phyloP scores from a whole-genome alignment of 2,113 vertebrate species.

The Callithrix jacchus region DNA sequence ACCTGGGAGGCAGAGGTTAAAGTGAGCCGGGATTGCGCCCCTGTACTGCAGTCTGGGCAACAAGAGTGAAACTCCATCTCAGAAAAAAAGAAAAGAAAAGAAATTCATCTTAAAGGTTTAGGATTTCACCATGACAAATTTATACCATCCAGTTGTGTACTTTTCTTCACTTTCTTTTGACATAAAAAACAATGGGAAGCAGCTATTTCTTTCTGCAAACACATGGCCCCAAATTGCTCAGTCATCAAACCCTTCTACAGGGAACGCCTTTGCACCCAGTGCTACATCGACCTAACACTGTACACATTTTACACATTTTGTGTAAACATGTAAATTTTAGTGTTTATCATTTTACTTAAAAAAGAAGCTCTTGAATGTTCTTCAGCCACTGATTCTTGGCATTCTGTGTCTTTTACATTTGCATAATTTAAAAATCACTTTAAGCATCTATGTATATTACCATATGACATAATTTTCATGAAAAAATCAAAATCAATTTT shows the following conservation, averaged over 20 bases:
- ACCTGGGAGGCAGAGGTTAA: no score
- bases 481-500: not conserved
- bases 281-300: not conserved
- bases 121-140: not conserved
- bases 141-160: not conserved
- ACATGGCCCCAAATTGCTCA: fast-evolving
- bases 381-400: not conserved
- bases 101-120: not conserved
- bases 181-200: not conserved
- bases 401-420: not conserved
- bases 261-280: fast-evolving
- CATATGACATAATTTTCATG: not conserved
- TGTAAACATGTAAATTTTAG: not conserved
- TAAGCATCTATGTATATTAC: not conserved
- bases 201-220: not conserved
- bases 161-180: not conserved
- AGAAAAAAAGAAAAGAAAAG: no score
- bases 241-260: fast-evolving
- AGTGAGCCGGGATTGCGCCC: no score
- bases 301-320: not conserved
- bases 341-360: not conserved
- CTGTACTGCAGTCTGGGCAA: no score
- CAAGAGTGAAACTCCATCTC: no score
- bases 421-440: not conserved
- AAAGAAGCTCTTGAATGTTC: not conserved